These are phyloP conservation scores for Sylvietta virens DNA, from an alignment of 2,113 vertebrate genomes.

Conservation along the genomic window DNA sequence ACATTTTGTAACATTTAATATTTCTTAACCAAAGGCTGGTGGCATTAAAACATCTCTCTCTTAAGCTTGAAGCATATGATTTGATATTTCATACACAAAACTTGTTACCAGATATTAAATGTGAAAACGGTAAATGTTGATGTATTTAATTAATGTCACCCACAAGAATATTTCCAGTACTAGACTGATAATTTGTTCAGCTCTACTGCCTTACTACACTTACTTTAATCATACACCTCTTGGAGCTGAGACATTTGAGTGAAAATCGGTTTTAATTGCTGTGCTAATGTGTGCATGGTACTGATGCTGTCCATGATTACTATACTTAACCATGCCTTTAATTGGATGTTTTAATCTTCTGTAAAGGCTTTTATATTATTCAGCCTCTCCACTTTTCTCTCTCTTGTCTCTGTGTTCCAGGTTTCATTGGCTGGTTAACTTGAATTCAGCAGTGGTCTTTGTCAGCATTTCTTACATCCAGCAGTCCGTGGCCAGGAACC, in stretches of 20 bases:
- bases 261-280: neutral
- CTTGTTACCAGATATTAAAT: neutral
- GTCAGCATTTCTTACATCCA: slow-evolving; percentile 90
- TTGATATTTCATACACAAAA: neutral
- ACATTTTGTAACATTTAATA: neutral
- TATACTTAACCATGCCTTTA: neutral
- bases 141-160: neutral
- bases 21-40: neutral
- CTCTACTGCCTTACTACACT: neutral
- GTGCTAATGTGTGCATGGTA: neutral
- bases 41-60: neutral
- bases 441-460: slow-evolving; percentile 85
- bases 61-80: neutral
- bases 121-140: neutral
- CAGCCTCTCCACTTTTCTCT: neutral
- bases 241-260: neutral
- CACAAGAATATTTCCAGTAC: neutral
- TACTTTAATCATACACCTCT: neutral
- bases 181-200: neutral
- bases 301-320: neutral
- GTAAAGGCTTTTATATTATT: neutral
- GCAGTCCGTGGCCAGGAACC: slow-evolving; percentile 80
- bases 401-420: slow-evolving; percentile 60
- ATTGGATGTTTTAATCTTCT: neutral
- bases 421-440: slow-evolving; percentile 89